phyloP scores from a whole-genome alignment of 2,113 vertebrate genomes.

The Callipepla californica region DNA sequence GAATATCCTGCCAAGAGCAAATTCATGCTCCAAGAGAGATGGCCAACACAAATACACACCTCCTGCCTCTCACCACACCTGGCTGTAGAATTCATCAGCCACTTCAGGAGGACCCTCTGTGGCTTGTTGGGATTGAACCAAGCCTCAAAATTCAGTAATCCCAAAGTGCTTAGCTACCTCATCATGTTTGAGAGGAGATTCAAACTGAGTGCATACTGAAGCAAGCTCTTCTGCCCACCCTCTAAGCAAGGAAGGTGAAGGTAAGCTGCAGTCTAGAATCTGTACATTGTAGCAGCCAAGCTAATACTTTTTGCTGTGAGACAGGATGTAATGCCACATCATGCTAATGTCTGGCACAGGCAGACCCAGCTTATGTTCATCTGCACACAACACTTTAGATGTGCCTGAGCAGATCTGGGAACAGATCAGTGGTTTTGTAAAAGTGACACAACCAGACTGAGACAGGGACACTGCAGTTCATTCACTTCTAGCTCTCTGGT shows the following conservation, averaged over 20 bases:
- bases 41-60: neutral
- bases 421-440: neutral
- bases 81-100: neutral
- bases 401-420: neutral
- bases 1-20: accelerated
- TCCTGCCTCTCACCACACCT: neutral
- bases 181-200: neutral
- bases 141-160: neutral
- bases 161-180: neutral
- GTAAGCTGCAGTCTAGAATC: neutral
- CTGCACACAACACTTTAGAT: neutral
- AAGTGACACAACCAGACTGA: neutral
- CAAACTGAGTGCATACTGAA: neutral
- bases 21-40: neutral
- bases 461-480: neutral
- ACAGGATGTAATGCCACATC: accelerated
- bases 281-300: neutral
- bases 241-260: neutral
- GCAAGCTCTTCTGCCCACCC: neutral
- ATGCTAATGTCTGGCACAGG: neutral
- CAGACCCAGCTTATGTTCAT: neutral
- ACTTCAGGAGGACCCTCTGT: neutral
- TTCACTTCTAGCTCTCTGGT: neutral
- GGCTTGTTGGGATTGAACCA: neutral
- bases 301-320: neutral